Base-by-base conservation (phyloP, 2,113 vertebrate species). In the Pluvianellus socialis region DNA sequence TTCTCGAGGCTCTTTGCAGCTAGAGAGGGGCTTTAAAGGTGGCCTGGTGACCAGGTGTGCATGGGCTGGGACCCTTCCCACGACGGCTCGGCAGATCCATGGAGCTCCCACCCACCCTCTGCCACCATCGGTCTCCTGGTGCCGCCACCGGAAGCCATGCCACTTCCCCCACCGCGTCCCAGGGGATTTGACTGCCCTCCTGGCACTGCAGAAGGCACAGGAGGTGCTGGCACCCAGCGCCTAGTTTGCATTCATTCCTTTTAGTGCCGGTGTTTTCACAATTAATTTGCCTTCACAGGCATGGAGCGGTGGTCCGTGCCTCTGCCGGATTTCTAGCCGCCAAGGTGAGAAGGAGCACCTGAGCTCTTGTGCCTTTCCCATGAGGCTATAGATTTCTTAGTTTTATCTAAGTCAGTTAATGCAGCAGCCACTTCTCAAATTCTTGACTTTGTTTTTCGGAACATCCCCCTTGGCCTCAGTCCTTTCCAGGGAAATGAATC, bases 1-100 rank as follows among this genome's bases (percentile, higher is more conserved):
- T 40, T 12, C 58, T 17, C 6, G 35, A 22, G 17, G 81, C 44
- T 5, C 13, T 11, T 11, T 20, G 68, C 33, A 18, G 30, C n/a
- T 1, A 45, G 32, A 55, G 30, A 7, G 20, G 22, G 66, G 33
- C 58, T 30, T 24, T n/a, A 27, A 40, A 35, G 24, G 5, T 16
- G 18, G 59, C n/a, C 40, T 32, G 70, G 30, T 23, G 33, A 23
- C 2, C 4, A 2, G 28, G 19, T 4, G 4, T 14, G 27, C 4
- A 0, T 0, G 27, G 74, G 47, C 27, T 11, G 45, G 13, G 47
- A 20, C 27, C 21, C 38, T 28, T 42, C 74, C 38, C 22, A 16
- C 2, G 2, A 28, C 0, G 5, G 45, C 45, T 27, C 3, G 4
- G 33, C 1, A 3, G 27, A 10, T 27, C 70, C 2, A 1, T 5